Base-by-base conservation (phyloP, 2,797 vertebrate species). In the Chrosomus eos region DNA sequence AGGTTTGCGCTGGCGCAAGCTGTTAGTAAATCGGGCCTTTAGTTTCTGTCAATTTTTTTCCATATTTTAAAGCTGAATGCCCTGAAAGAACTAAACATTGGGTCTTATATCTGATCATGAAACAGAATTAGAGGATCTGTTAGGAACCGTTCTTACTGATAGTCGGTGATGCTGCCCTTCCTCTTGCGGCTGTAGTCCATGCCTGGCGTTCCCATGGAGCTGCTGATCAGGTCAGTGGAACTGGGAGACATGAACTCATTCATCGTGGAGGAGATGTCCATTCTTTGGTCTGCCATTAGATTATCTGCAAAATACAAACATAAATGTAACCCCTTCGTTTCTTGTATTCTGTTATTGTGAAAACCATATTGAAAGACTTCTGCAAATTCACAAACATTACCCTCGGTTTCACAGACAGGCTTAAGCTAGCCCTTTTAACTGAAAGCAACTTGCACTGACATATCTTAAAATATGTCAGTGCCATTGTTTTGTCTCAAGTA, bases 221-320 rank as follows among this genome's bases (percentile, higher is more conserved):
- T 96, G 91, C 97, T 97, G 90, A 99, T 97, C 92, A 98, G 95
- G 92, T 98, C 97, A 33, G 97, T 96, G 90, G 97, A 94, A 85
- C 97, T 94, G 1, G 98, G 96, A 86, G 97, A 97, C 96, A 99
- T 98, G 90, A 99, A 98, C 93, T 99, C 98, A 90, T 95, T 98
- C 95, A 99, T 99, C 23, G 98, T 99, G 90, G 98, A 99, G 91
- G 98, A 97, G 93, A 99, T 98, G 94, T 99, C 98, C 98, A 99
- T 99, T 94, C 97, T 98, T 96, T 99, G 98, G 96, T 99, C 98
- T 92, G 98, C 98, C 98, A 99, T 99, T 95, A 97, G 96, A 94
- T 95, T 93, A 94, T 85, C 87, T 88, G 51, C 16, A 13, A 77
- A 55, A 33, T 8, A 55, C 21, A 67, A 26, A 78, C 16, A 45